Conservation (phyloP, 2,113 vertebrate genomes). For the Gulo gulo region DNA sequence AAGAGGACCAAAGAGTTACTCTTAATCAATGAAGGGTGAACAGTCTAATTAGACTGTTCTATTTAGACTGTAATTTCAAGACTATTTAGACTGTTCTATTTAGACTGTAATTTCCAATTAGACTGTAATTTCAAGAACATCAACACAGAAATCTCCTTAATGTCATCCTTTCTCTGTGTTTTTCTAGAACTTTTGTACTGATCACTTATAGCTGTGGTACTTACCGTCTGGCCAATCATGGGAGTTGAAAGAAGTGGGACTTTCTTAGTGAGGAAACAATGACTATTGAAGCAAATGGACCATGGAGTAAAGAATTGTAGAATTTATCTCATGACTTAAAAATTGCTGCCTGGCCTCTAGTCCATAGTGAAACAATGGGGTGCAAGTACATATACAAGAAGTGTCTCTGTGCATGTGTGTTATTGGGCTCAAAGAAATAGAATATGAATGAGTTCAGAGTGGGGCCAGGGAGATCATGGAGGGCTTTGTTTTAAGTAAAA, state of each 20-base stretch:
- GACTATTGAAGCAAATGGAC: background rate
- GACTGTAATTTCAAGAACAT: background rate
- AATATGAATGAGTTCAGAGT: background rate
- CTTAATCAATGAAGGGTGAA: background rate
- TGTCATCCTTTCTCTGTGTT: background rate
- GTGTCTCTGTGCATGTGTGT: background rate
- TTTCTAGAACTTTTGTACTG: background rate
- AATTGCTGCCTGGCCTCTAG: background rate
- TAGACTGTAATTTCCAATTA: background rate
- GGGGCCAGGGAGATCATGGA: background rate
- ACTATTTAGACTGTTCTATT: no score
- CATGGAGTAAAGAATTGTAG: background rate
- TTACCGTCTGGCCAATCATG: background rate
- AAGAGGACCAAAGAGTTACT: background rate
- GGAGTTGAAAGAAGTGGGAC: background rate
- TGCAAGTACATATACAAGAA: background rate
- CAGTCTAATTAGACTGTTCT: background rate
- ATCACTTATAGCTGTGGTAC: background rate
- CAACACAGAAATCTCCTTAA: background rate
- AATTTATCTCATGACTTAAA: background rate
- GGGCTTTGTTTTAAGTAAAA: background rate
- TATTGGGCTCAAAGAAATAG: background rate
- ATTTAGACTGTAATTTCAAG: background rate
- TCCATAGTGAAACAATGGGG: background rate
- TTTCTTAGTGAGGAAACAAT: background rate